Base-by-base conservation (phyloP, 2,113 vertebrate species). In the Heliornis fulica region DNA sequence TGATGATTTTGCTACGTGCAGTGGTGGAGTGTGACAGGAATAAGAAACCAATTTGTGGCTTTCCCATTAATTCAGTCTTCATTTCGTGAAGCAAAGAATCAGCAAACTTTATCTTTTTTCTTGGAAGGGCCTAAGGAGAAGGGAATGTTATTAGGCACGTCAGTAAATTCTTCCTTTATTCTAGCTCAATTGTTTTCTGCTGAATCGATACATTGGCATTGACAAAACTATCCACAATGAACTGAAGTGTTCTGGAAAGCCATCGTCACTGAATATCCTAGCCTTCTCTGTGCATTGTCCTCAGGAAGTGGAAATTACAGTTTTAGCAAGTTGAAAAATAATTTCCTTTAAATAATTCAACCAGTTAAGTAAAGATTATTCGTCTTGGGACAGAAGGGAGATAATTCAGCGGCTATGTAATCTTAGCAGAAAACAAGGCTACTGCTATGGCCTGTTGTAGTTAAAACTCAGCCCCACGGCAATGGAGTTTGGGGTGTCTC, bases 1-100 rank as follows among this genome's bases (percentile, higher is more conserved):
- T 32, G 81, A 48, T 46, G 51, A 83, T 96, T 85, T 96, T 79
- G 41, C 26, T 82, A 14, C 5, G 32, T 51, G 83, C 38, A 91
- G 90, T 90, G 95, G 87, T 59, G 94, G 81, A 82, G 8, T 11
- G 8, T 38, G 43, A 77, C 0, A 0, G 87, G 71, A 83, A 79
- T 74, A 69, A 96, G 76, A 95, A 94, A 88, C 53, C 82, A 86
- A 64, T 97, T 97, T 75, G 94, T 86, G 90, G 84, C 65, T 94
- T 97, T 94, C 70, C 54, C 36, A 89, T 94, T 97, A 93, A 88
- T 92, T 41, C 50, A 64, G 63, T 64, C 28, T 46, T 78, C 61
- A 19, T 97, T 96, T 98, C 94, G 83, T 89, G 90, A 97, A 96
- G 75, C 51, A 84, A 96, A 79, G 85, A 97, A 97, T 96, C 92